phyloP scores from a whole-genome alignment of 2,113 vertebrate genomes.

The Siniperca knerii region DNA sequence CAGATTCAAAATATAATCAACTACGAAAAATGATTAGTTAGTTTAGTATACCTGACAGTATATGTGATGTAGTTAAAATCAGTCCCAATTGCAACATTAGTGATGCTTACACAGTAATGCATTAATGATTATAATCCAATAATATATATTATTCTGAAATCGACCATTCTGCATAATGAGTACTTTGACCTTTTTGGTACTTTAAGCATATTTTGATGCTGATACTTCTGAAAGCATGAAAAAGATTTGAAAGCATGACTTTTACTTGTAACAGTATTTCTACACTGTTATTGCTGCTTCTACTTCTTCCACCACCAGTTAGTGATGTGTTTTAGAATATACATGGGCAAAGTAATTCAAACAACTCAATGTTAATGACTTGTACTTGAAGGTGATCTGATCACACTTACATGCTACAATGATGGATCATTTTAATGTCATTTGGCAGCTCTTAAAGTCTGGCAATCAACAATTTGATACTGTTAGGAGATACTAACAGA shows the following conservation, averaged over 20 bases:
- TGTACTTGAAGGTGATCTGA: background rate
- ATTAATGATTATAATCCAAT: background rate
- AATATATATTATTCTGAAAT: background rate
- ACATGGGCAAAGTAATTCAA: background rate
- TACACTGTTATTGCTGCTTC: background rate
- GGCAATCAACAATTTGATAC: background rate
- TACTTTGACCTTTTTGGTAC: background rate
- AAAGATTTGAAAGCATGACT: background rate
- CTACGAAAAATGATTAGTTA: background rate
- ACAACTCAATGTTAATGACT: background rate
- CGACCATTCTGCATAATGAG: background rate
- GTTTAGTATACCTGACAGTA: background rate
- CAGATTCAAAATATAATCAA: background rate
- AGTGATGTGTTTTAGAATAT: background rate
- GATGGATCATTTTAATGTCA: background rate
- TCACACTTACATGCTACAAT: background rate
- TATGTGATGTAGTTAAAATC: background rate
- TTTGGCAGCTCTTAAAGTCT: constrained; percentile 3
- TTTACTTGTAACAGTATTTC: background rate
- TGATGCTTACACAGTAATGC: background rate
- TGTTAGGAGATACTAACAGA: constrained; percentile 16
- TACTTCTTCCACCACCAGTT: background rate
- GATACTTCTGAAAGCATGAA: background rate
- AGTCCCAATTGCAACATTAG: background rate
- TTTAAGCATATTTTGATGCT: background rate